Evolutionary conservation across 2,797 vertebrate genomes (phyloP), one percentile per base, ranked within the genome.

Genomic region (Sebastolobus altivelis): DNA sequence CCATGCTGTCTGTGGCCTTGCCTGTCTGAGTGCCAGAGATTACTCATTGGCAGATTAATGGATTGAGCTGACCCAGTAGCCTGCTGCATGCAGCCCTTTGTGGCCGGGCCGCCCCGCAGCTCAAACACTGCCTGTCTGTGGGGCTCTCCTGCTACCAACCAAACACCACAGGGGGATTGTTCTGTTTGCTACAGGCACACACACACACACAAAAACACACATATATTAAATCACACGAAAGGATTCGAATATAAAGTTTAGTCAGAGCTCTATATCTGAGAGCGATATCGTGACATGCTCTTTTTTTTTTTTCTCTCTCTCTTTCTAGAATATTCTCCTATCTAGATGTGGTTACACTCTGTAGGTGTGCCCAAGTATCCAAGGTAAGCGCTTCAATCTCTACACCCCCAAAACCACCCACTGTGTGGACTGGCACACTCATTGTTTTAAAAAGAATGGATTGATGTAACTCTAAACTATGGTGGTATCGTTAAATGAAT

Each of bases 281-380:
- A 31, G 16, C 60, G 18, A 27, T 65, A 49, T 49, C 3, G 14
- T 70, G 40, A 75, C 20, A 81, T 62, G 12, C 46, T 90, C 67
- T 85, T 69, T 91, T 84, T 72, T 54, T 43, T 1, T 72, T 54
- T 43, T 1, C 3, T 65, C 37, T 95, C 85, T 94, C 80, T 92
- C 62, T 93, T 76, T 90, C 66, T 88, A 99, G 98, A 96, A 98
- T 99, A 96, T 99, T 98, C 96, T 99, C 98, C 91, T 99, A 98
- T 93, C 94, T 99, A 91, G 98, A 99, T 85, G 98, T 99, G 95
- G 97, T 99, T 78, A 98, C 98, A 79, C 94, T 98, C 83, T 99
- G 98, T 92, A 95, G 97, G 87, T 99, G 98, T 93, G 98, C 97
- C 79, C 98, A 99, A 92, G 97, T 99, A 83, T 98, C 98, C 77